Percentiles rank a stretch among this genome's conserved stretches.
Evolutionary conservation across 2,113 vertebrate genomes (phyloP).

Genomic region (Chionomys nivalis): DNA sequence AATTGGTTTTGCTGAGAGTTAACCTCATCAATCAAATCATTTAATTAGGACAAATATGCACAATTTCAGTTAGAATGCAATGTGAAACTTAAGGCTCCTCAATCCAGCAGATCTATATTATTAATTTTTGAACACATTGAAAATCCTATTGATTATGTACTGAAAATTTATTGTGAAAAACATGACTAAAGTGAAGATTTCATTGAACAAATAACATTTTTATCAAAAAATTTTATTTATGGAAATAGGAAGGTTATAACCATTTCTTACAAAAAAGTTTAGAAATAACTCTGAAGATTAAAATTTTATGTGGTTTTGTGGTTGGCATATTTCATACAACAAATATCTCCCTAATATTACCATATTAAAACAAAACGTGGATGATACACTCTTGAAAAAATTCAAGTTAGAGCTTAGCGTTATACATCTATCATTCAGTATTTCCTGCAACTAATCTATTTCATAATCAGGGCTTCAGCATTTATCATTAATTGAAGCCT

Average conservation of each 20-base stretch:
- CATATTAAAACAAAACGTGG: conserved; percentile 25
- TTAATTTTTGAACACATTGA: conserved; percentile 32
- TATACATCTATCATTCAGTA: background rate
- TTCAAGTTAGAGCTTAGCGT: background rate
- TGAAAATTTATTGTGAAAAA: conserved; percentile 12
- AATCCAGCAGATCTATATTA: background rate
- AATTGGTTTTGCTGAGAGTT: conserved; percentile 28
- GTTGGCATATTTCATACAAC: background rate
- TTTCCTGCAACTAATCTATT: background rate
- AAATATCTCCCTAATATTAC: background rate
- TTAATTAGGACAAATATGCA: background rate
- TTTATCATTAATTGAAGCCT: conserved; percentile 28
- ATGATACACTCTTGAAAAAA: background rate
- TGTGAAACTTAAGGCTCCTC: conserved; percentile 2
- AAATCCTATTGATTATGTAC: conserved; percentile 13
- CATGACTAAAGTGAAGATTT: background rate
- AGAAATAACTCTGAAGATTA: background rate
- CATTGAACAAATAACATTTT: background rate
- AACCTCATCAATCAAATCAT: conserved; percentile 26
- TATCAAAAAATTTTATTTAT: background rate
- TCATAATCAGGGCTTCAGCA: background rate
- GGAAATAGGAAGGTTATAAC: background rate
- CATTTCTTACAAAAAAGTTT: background rate
- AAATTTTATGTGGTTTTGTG: background rate
- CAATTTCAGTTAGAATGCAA: conserved; percentile 39